phyloP scores from a whole-genome alignment of 2,113 vertebrate species.

The Stigmatopora argus region DNA sequence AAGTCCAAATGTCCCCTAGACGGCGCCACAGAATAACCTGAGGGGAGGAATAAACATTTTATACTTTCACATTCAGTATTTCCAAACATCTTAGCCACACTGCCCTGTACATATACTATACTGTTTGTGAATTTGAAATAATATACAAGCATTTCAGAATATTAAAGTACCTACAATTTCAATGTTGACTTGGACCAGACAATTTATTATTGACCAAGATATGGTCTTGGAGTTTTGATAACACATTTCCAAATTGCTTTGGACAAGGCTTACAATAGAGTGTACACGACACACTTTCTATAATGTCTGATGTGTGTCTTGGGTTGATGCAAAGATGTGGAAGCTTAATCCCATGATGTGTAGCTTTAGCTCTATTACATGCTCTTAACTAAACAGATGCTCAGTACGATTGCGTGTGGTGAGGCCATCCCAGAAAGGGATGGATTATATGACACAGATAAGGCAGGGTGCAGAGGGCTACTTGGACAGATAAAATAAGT shows the following conservation, averaged over 20 bases:
- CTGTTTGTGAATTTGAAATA: no score
- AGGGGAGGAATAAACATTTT: neutral
- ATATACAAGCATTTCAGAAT: no score
- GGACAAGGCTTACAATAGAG: neutral
- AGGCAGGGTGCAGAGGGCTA: neutral
- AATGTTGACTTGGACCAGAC: constrained; percentile 2
- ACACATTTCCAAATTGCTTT: neutral
- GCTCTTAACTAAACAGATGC: constrained; percentile 11
- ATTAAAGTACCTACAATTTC: no score
- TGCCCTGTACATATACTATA: no score
- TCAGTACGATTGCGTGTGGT: constrained; percentile 6
- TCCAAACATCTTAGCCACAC: neutral
- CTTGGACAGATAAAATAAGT: neutral
- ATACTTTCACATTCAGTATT: neutral
- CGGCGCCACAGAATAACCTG: constrained; percentile 14
- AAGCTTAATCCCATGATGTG: constrained; percentile 7
- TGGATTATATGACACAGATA: constrained; percentile 21
- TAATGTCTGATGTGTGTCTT: constrained; percentile 6
- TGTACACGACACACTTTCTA: neutral
- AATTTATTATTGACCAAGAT: constrained; percentile 1
- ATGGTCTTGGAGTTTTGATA: neutral
- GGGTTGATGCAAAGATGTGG: neutral
- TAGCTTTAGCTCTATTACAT: constrained; percentile 10
- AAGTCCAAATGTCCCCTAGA: constrained; percentile 32
- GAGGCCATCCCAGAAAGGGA: constrained; percentile 13